Base-by-base conservation (phyloP, 2,888 invertebrate species). In the Desoria tigrina region DNA sequence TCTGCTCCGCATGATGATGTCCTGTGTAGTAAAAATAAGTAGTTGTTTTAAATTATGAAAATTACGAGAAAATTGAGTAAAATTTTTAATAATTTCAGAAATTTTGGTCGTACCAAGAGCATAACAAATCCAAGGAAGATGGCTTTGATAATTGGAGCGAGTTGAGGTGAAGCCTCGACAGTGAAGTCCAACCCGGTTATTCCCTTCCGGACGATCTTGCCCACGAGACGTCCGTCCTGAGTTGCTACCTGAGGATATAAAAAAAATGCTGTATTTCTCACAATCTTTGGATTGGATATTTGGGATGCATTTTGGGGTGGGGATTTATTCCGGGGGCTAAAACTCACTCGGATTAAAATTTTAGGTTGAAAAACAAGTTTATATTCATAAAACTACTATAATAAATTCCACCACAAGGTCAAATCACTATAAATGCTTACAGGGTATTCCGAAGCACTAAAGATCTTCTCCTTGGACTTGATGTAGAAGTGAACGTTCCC, bases 391-490 rank as follows among this genome's bases (percentile, higher is more conserved):
- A 32, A 7, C 11, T 7, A 32, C 32, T 32, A 7, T 32, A 32
- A 11, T 7, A 32, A 32, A 11, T 32, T 32, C 32, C 4, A n/a
- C n/a, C n/a, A n/a, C n/a, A 11, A 32, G 32, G 6, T 32, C 32
- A 32, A 32, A 32, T 32, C 32, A 32, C n/a, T n/a, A 39, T 39
- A 42, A 9, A 1, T 50, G 42, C 54, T 61, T 42, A 61, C 61
- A 42, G 61, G 61, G 42, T 61, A 61, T 42, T 61, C 61, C 23
- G 61, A 61, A 37, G 61, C 53, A 42, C 54, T 61, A 21, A 61
- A 61, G 14, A 61, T 54, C 50, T 61, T 61, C 42, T 61, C 61
- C 54, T 61, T 61, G n/a, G 54, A 54, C 27, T 61, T 61, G 23
- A 61, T 54, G 24, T 50, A 42, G 42, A 61, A 61, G 42, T 54